phyloP scores from a whole-genome alignment of 1,140 invertebrate genomes.

The Ceratina australensis region DNA sequence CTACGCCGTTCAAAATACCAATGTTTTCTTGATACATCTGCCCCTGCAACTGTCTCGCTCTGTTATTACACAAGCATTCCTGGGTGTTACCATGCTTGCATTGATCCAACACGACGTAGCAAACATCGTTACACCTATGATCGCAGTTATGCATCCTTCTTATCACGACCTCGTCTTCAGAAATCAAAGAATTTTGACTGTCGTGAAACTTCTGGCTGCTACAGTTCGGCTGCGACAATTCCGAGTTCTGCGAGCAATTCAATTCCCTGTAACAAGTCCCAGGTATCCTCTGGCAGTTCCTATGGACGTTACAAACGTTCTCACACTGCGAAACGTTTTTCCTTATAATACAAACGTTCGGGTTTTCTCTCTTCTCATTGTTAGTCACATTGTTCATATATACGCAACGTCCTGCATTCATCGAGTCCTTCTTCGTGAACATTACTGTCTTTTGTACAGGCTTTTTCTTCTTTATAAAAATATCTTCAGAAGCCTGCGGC shows the following conservation, averaged over 20 bases:
- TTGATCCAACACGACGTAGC: conserved; percentile 3
- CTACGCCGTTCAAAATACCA: conserved; percentile 11
- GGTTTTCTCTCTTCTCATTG: not conserved
- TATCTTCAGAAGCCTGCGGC: not conserved
- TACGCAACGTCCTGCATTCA: not conserved
- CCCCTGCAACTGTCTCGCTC: not conserved
- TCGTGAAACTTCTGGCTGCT: conserved; percentile 6
- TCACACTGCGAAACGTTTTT: not conserved
- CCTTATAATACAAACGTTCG: not conserved
- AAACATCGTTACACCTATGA: conserved; percentile 17
- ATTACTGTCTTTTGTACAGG: conserved; percentile 24
- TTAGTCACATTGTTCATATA: not conserved
- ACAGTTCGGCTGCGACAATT: no score
- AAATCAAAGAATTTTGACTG: not conserved
- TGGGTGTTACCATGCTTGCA: not conserved
- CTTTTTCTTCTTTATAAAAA: not conserved
- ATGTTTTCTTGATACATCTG: not conserved
- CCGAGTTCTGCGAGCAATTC: not conserved
- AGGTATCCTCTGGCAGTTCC: not conserved
- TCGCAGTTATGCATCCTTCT: not conserved
- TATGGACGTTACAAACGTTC: not conserved
- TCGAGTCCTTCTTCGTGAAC: conserved; percentile 30
- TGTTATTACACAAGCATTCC: not conserved
- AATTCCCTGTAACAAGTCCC: not conserved
- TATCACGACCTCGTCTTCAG: not conserved